Evolutionary conservation across 2,113 vertebrate species (phyloP).

Genomic region (Alligator mississippiensis): DNA sequence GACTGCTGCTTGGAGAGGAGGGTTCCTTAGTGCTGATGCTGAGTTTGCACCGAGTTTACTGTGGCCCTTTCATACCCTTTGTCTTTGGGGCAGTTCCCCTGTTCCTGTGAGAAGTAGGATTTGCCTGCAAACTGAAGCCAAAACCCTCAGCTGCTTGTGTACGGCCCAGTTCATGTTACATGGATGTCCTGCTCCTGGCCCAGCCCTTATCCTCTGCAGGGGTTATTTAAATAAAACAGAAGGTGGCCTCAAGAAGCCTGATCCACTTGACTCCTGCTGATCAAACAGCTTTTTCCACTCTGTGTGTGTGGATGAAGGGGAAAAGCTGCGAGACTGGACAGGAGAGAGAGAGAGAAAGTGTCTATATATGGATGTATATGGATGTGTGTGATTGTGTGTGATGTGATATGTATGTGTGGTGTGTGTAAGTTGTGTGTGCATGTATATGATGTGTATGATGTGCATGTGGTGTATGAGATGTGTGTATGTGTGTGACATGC

Average conservation of each 20-base stretch:
- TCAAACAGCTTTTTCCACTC: not conserved
- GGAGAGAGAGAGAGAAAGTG: not conserved
- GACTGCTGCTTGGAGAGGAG: not conserved
- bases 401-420: no score
- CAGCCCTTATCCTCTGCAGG: not conserved
- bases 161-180: not conserved
- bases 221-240: slow-evolving; percentile 29
- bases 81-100: not conserved
- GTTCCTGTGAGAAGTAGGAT: not conserved
- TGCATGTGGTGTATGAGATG: no score
- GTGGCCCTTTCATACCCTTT: not conserved
- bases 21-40: not conserved
- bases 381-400: no score
- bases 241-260: not conserved
- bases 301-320: not conserved
- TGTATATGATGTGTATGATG: no score
- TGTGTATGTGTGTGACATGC: no score
- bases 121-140: not conserved
- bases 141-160: not conserved
- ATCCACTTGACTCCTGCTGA: not conserved
- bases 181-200: not conserved
- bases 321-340: not conserved
- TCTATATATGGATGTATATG: not conserved
- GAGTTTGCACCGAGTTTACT: not conserved
- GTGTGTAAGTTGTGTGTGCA: no score